Evolutionary conservation across 2,888 invertebrate genomes (phyloP).

Genomic region (Parasteatoda lunata): DNA sequence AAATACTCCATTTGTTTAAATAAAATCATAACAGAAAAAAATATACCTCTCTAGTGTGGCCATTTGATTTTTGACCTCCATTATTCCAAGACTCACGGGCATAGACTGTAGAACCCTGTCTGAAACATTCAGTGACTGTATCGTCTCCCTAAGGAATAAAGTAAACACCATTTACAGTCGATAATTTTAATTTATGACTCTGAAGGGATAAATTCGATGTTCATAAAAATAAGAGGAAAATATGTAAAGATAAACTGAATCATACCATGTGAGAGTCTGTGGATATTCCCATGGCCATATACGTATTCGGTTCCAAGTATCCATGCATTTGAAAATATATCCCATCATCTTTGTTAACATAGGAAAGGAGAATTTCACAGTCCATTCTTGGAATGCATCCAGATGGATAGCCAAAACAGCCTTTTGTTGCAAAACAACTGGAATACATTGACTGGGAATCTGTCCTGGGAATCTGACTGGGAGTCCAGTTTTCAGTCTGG

Average conservation of each 20-base stretch:
- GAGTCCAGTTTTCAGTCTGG: neutral
- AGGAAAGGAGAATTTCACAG: slow-evolving; percentile 47
- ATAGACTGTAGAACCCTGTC: neutral
- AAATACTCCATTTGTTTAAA: neutral
- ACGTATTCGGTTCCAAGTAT: neutral
- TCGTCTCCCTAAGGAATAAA: slow-evolving; percentile 39
- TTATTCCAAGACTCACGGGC: slow-evolving; percentile 41
- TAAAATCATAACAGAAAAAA: neutral
- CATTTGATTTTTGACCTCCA: neutral
- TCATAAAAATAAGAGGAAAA: neutral
- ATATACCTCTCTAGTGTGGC: slow-evolving; percentile 7
- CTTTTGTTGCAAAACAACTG: slow-evolving; percentile 38
- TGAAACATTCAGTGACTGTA: slow-evolving; percentile 35
- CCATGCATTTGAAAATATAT: slow-evolving; percentile 27
- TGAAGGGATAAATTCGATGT: neutral
- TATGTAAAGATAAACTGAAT: neutral
- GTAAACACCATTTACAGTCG: neutral
- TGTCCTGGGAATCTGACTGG: too few species aligned
- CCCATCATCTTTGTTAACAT: neutral
- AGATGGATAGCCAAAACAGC: slow-evolving; percentile 52
- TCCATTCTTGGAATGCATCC: slow-evolving; percentile 19
- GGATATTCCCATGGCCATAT: slow-evolving; percentile 45
- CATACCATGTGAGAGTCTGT: slow-evolving; percentile 41
- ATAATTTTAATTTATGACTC: neutral
- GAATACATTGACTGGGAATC: slow-evolving; percentile 20